Base-by-base conservation (phyloP, 1,140 invertebrate species). In the Grapholita molesta region DNA sequence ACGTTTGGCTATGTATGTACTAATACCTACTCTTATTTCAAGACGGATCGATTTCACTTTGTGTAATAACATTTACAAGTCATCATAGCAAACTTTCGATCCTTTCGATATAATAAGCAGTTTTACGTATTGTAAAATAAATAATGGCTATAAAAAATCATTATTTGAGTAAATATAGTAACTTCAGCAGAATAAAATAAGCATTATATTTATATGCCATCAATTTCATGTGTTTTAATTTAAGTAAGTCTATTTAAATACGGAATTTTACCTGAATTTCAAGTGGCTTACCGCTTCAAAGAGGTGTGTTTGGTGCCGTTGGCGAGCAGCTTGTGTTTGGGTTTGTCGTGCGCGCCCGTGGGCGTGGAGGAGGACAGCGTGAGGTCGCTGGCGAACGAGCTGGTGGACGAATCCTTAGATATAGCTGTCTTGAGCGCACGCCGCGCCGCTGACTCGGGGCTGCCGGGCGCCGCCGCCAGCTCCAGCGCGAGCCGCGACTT, bases 301-400 rank as follows among this genome's bases (percentile, higher is more conserved):
- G 93, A 91, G 66, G 93, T 93, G 80, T 94, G 93, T 80, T 94
- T 94, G 65, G 92, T 93, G 69, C 93, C 94, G 80, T 94, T 94
- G 74, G 91, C 84, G 21, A 92, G 87, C 67, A 93, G 86, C 79
- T 94, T 94, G 75, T 92, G 90, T 78, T 93, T 94, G 8, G 93
- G 92, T 75, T 93, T 93, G 67, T 94, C 93, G 67, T 86, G 85
- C 66, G 81, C 84, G 25, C 91, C 91, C 0, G 93, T 93, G 24
- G 93, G 92, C 24, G 93, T 94, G 64, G 93, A 93, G 15, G 93
- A 93, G 33, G 93, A 93, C 67, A 93, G 84, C 9, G 93, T 94
- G 18, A 93, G 90, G 66, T 92, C 92, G 71, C 93, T 93, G 38
- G 92, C 91, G 74, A 94, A 94, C 53, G 93, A 94, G 79, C 93